Evolutionary conservation across 2,113 vertebrate species (phyloP).

Genomic region (Neogale vison): DNA sequence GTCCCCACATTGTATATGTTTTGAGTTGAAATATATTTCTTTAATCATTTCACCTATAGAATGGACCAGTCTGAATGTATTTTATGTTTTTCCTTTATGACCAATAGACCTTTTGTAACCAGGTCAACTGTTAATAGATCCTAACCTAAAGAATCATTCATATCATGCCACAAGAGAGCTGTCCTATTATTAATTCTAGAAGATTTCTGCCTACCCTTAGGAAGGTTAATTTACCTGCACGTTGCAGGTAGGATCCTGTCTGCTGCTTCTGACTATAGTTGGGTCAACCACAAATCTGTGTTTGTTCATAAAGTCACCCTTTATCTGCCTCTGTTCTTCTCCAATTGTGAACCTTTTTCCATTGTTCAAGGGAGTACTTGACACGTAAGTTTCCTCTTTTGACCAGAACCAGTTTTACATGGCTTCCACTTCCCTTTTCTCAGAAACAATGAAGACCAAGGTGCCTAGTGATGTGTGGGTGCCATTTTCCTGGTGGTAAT

Average conservation of each 20-base stretch:
- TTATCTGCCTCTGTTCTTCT: neutral
- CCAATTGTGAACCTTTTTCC: neutral
- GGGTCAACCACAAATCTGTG: neutral
- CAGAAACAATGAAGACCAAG: neutral
- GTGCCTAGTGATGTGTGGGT: neutral
- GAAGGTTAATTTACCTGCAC: neutral
- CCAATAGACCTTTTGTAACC: neutral
- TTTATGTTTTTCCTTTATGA: neutral
- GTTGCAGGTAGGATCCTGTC: neutral
- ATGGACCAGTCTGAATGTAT: neutral
- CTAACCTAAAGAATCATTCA: neutral
- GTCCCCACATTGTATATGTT: neutral
- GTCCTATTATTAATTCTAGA: neutral
- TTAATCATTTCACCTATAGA: neutral
- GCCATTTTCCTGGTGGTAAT: neutral
- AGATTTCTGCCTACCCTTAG: neutral
- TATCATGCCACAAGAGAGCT: neutral
- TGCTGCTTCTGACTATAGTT: neutral
- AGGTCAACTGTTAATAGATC: neutral
- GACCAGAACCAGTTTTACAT: neutral
- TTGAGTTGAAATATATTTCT: neutral
- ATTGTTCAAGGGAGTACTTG: neutral
- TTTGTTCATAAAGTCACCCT: neutral
- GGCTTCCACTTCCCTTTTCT: neutral
- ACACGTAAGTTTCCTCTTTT: neutral